These are phyloP conservation scores for Cybosia mesomella DNA, from an alignment of 2,888 invertebrate species.

Conservation along the genomic window DNA sequence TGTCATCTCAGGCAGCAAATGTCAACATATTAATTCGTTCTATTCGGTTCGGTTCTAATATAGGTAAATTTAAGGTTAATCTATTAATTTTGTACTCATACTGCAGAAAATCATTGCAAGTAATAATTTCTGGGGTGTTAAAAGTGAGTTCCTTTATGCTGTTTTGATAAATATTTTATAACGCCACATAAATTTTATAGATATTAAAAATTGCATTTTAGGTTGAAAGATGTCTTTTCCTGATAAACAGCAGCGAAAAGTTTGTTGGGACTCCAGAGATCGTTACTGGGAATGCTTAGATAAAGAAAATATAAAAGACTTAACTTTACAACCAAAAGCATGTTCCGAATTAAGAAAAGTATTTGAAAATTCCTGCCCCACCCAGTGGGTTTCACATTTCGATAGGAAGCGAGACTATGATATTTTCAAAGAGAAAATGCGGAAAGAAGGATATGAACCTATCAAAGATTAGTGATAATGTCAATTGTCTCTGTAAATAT, in stretches of 20 bases:
- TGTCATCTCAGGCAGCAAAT: background rate
- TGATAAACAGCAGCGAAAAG: conserved; percentile 91
- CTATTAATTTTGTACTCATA: conserved; percentile 11
- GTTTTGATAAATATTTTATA: conserved; percentile 19
- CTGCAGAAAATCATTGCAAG: conserved; percentile 30
- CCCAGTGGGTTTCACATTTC: conserved; percentile 97
- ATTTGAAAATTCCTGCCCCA: conserved; percentile 92
- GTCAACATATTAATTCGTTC: background rate
- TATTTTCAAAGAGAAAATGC: conserved; percentile 95
- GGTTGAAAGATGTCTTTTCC: conserved; percentile 92
- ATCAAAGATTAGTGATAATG: conserved; percentile 81
- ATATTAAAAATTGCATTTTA: conserved; percentile 69
- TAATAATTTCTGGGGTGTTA: conserved; percentile 52
- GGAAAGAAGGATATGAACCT: conserved; percentile 95
- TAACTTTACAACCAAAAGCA: conserved; percentile 79
- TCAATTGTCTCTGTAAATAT: conserved; percentile 72
- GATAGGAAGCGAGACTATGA: conserved; percentile 96
- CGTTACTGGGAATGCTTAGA: conserved; percentile 96
- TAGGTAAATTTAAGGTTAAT: conserved; percentile 30
- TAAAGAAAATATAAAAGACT: conserved; percentile 88
- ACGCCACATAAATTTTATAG: conserved; percentile 29
- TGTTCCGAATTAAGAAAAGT: conserved; percentile 91
- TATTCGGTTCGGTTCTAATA: no score
- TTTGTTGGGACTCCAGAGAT: conserved; percentile 95
- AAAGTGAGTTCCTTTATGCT: conserved; percentile 41